Base-by-base conservation (phyloP, 2,888 invertebrate species). In the Zygothrica quintamaculata region DNA sequence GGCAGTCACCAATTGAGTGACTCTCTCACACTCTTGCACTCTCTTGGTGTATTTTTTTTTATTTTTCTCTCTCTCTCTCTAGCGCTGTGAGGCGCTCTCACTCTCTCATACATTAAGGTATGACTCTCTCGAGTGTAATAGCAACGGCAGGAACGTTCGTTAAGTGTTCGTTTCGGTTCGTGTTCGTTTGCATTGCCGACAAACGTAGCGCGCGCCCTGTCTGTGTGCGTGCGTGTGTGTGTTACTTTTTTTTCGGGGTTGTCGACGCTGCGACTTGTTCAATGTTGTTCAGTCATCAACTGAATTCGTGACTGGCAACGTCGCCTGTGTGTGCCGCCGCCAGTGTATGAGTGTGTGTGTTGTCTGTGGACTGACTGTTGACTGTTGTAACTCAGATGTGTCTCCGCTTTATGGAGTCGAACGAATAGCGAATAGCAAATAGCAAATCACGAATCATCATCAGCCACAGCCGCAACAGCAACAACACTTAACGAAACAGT, bases 251-350 rank as follows among this genome's bases (percentile, higher is more conserved):
- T 65, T 58, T 65, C 48, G 80, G 90, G 90, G 90, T 90, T 90
- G 90, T 88, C 88, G 89, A 87, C 88, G 88, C 89, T 88, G 89
- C 88, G 89, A 88, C 85, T 84, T 79, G 85, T 88, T 89, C 90
- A 90, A 82, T 88, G 89, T 87, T 87, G 88, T 90, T 90, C 90
- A 91, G 91, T 91, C 90, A 90, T 90, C 90, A 90, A 89, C 90
- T 90, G 91, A 90, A 91, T 90, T 89, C 89, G 90, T 90, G 90
- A 90, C 90, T 90, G 90, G 89, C 88, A 90, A 91, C 91, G 90
- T 90, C 90, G 81, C 76, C 87, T 80, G 87, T 89, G 72, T 72
- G 73, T 73, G 73, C 72, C 89, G 87, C 88, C 74, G 71, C 73
- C 71, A 71, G 73, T 74, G 60, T 58, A 43, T 60, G 64, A 50